These are phyloP conservation scores for Chymomyza costata DNA, from an alignment of 1,140 invertebrate genomes.

Conservation along the genomic window DNA sequence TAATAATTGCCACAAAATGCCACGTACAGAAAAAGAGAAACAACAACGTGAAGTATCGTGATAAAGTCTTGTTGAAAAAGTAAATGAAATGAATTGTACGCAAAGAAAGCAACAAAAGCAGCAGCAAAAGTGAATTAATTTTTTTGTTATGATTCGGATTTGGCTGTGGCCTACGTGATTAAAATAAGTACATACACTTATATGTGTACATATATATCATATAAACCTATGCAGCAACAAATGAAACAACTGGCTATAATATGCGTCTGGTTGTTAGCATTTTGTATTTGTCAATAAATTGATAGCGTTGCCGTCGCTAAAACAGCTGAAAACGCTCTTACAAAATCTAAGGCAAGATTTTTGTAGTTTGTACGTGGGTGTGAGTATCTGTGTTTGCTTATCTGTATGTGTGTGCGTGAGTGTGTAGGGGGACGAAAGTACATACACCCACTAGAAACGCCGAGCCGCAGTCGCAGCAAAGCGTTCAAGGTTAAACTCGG, in stretches of 20 bases:
- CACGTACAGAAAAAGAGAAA: no score
- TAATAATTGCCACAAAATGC: no score
- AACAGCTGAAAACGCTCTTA: slow-evolving; percentile 16
- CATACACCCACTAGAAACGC: slow-evolving; percentile 10
- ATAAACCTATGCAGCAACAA: slow-evolving; percentile 22
- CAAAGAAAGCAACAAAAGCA: slow-evolving; percentile 21
- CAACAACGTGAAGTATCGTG: no score
- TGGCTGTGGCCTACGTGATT: slow-evolving; percentile 66
- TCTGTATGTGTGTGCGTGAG: slow-evolving; percentile 3
- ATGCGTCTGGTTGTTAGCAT: slow-evolving; percentile 13
- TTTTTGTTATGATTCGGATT: slow-evolving; percentile 52
- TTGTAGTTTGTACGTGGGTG: slow-evolving; percentile 4
- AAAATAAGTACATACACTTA: slow-evolving; percentile 38
- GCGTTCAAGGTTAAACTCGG: slow-evolving; percentile 50
- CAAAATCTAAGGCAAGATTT: slow-evolving; percentile 22
- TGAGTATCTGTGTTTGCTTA: slow-evolving; percentile 4
- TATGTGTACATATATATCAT: slow-evolving; percentile 5
- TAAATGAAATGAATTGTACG: no score
- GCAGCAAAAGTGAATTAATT: slow-evolving; percentile 13
- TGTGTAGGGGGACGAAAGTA: slow-evolving; percentile 19
- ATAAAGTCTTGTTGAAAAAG: no score
- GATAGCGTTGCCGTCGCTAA: no score
- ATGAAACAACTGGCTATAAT: slow-evolving; percentile 29
- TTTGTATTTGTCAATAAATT: slow-evolving; percentile 32
- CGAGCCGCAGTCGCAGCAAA: slow-evolving; percentile 13